Evolutionary conservation across 1,140 invertebrate genomes (phyloP), one percentile per base, ranked within the genome.

Genomic region (Orchesella cincta): DNA sequence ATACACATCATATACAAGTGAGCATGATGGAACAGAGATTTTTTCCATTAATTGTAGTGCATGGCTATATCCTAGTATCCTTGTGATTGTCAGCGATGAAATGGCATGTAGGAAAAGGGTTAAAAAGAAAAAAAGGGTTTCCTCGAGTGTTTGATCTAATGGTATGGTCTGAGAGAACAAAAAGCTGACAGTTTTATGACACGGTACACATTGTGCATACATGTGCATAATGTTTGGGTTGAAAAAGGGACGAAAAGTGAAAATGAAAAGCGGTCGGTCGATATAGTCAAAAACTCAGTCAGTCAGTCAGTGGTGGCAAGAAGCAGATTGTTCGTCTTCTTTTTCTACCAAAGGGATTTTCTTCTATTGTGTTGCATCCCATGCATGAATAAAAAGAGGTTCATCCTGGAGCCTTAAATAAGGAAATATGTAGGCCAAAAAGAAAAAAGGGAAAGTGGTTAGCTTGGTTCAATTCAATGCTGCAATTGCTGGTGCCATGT

Each of bases 351-450:
- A 67, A 67, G 62, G 62, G 62, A 67, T 67, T 67, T 67, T 67
- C 62, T 20, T 46, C 62, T 67, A 67, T 31, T 67, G 26, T 12
- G 3, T 31, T 67, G 12, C 31, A 23, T 5, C n/a, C 23, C 26
- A 14, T 67, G 2, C 31, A 67, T 67, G 62, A 26, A 33, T 67
- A 67, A 67, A 67, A 67, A 67, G 62, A 67, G 62, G 31, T 33
- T 33, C 62, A 67, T 67, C 28, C 62, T 67, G 62, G 62, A 67
- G 62, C 62, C 31, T 67, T 67, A 67, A 67, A 67, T 67, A 33
- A 67, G 62, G 62, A 33, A 67, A 67, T 67, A 67, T 67, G 62
- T 67, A 67, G 62, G 62, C 62, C 62, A 67, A 67, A 67, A 46
- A 46, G 39, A 46, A 46, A 62, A 67, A 67, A 67, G 62, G 62